Evolutionary conservation across 2,888 invertebrate genomes (phyloP).

Genomic region (Trissolcus brochymenae): DNA sequence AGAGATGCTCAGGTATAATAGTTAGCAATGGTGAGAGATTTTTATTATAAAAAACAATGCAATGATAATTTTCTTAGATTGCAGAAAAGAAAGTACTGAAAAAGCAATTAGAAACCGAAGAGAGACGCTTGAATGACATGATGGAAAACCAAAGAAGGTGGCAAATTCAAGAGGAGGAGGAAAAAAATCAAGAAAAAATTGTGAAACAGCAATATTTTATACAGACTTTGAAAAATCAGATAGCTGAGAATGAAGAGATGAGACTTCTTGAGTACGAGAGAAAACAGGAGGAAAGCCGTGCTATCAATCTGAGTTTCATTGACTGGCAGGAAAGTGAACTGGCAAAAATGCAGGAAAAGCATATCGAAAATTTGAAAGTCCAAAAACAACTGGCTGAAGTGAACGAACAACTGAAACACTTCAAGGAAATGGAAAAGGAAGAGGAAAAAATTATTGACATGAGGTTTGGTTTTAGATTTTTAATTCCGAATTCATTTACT

Average conservation of each 20-base stretch:
- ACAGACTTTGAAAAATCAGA: constrained; percentile 80
- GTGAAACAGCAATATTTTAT: constrained; percentile 78
- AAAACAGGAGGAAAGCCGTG: constrained; percentile 83
- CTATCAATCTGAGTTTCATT: constrained; percentile 81
- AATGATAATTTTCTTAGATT: constrained; percentile 61
- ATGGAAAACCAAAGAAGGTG: constrained; percentile 83
- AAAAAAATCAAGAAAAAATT: constrained; percentile 77
- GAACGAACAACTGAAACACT: constrained; percentile 80
- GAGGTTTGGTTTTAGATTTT: constrained; percentile 74
- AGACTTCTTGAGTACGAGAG: constrained; percentile 81
- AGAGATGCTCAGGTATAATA: constrained; percentile 85
- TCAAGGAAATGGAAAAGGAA: constrained; percentile 81
- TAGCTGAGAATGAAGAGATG: constrained; percentile 78
- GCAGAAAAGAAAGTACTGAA: constrained; percentile 74
- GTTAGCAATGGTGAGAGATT: neutral
- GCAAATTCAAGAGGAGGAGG: constrained; percentile 79
- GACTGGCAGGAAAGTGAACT: constrained; percentile 82
- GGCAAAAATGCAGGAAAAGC: constrained; percentile 76
- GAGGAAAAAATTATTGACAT: constrained; percentile 82
- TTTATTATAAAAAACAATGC: neutral
- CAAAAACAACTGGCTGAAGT: constrained; percentile 75
- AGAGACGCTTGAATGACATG: constrained; percentile 80
- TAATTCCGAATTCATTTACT: neutral
- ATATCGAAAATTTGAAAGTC: constrained; percentile 61
- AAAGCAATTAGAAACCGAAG: constrained; percentile 73